Conservation (phyloP, 2,888 invertebrate genomes). For the Lamproptera curius region DNA sequence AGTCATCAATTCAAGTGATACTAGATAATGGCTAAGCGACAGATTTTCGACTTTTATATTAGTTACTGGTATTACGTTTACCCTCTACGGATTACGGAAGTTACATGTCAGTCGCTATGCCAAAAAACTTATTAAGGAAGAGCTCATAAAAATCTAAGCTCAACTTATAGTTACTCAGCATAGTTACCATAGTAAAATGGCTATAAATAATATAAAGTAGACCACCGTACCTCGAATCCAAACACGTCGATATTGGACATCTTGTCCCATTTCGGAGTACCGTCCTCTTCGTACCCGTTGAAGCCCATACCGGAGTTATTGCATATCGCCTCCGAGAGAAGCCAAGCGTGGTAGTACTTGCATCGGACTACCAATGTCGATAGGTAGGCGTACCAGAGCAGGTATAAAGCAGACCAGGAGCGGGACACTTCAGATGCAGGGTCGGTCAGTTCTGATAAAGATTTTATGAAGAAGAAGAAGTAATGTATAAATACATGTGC, state of each 20-base stretch:
- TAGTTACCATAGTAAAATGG: neutral
- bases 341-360: constrained; percentile 99
- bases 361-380: constrained; percentile 89
- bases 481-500: too few species aligned
- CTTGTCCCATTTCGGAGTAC: constrained; percentile 92
- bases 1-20: too few species aligned
- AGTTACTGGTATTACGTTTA: too few species aligned
- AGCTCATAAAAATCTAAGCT: too few species aligned
- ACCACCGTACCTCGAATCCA: constrained; percentile 90
- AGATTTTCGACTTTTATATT: too few species aligned
- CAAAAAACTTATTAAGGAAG: too few species aligned
- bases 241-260: constrained; percentile 94
- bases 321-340: constrained; percentile 95
- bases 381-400: constrained; percentile 84
- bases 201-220: neutral
- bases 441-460: constrained; percentile 60
- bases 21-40: too few species aligned
- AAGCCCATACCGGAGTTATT: constrained; percentile 96
- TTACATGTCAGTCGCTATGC: too few species aligned
- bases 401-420: constrained; percentile 68
- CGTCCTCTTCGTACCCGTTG: constrained; percentile 88
- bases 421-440: constrained; percentile 66
- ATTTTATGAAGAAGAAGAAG: too few species aligned
- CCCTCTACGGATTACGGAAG: too few species aligned
- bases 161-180: too few species aligned